Conservation (phyloP, 2,797 vertebrate species). For the Platalea minor region DNA sequence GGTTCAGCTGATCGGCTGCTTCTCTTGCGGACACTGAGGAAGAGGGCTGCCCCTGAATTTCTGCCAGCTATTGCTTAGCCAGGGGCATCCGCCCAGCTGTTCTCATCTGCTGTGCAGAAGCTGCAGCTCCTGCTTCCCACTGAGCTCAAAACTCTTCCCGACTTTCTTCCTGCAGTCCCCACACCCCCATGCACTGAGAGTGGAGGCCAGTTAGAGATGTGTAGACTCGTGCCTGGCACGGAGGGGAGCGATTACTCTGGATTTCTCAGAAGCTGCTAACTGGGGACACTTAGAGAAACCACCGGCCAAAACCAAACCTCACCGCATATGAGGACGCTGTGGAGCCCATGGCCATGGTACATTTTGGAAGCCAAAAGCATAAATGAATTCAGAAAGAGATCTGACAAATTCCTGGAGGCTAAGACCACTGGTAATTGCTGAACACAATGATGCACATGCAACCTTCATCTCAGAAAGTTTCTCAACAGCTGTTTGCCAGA, state of each 20-base stretch:
- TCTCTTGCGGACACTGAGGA: background rate
- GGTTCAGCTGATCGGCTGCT: background rate
- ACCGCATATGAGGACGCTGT: fast-evolving
- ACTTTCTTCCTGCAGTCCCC: background rate
- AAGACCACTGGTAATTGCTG: background rate
- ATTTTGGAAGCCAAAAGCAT: background rate
- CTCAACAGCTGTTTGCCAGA: background rate
- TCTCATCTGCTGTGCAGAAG: background rate
- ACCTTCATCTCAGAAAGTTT: constrained; percentile 3
- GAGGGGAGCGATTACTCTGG: background rate
- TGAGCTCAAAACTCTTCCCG: background rate
- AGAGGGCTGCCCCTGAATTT: background rate
- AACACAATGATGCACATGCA: background rate
- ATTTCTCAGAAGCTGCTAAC: background rate
- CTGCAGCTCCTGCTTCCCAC: background rate
- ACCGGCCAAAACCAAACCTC: background rate
- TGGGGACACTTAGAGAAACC: background rate
- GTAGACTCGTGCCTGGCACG: background rate
- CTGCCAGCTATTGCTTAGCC: background rate
- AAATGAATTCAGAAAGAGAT: background rate
- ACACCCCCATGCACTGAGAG: fast-evolving
- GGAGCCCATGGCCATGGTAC: background rate
- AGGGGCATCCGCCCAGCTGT: background rate
- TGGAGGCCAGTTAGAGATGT: background rate
- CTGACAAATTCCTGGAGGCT: background rate